Percentiles rank a stretch among this genome's conserved stretches.
phyloP scores from a whole-genome alignment of 1,140 invertebrate species.

The Bombus waltoni region DNA sequence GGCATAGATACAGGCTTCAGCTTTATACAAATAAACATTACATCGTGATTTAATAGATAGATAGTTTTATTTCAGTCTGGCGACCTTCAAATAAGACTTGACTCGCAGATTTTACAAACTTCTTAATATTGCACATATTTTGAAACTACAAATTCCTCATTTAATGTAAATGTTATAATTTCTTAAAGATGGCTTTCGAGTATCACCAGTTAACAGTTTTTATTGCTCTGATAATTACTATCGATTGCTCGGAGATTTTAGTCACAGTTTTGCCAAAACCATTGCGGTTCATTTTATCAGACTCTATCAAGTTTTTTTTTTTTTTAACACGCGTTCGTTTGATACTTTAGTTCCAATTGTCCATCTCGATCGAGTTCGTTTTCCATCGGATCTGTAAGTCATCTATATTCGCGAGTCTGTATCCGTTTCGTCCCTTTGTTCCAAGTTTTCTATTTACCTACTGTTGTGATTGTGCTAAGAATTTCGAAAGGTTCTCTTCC shows the following conservation, averaged over 20 bases:
- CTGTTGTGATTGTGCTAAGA: constrained; percentile 59
- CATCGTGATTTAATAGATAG: no score
- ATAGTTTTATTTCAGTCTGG: no score
- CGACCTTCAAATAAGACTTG: no score
- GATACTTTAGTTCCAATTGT: not conserved
- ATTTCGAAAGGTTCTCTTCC: constrained; percentile 55
- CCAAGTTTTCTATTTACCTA: constrained; percentile 62
- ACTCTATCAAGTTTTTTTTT: not conserved
- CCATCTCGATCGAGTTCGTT: not conserved
- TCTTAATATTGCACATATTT: no score
- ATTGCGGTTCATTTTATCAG: not conserved
- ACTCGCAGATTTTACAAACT: no score
- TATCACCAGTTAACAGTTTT: no score
- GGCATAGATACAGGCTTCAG: not conserved
- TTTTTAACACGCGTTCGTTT: no score
- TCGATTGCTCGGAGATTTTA: no score
- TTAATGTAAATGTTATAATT: no score
- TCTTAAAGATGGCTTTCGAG: no score
- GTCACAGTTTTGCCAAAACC: not conserved
- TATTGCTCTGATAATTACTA: no score
- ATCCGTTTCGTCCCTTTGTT: not conserved
- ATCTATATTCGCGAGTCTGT: not conserved
- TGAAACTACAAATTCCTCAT: no score
- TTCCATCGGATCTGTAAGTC: not conserved
- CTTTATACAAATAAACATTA: constrained; percentile 7